Evolutionary conservation across 2,113 vertebrate species (phyloP).

Genomic region (Furnarius figulus): DNA sequence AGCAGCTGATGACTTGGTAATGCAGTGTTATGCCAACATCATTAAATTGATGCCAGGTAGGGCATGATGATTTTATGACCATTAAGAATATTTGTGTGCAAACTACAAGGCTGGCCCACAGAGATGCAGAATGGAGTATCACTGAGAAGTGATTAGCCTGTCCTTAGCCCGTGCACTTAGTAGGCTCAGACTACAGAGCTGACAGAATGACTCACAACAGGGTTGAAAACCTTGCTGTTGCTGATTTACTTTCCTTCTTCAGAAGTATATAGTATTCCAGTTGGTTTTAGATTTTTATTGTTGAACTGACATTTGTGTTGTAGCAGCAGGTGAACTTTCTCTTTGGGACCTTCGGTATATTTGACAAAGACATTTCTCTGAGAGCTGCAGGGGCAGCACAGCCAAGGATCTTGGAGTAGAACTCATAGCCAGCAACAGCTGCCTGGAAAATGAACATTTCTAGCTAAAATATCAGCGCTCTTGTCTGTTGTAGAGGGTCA

Average conservation of each 20-base stretch:
- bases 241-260: neutral
- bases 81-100: neutral
- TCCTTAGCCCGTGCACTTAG: rapidly evolving
- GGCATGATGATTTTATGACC: neutral
- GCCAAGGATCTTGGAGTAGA: neutral
- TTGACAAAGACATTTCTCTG: neutral
- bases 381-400: neutral
- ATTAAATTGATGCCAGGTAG: neutral
- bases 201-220: neutral
- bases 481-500: neutral
- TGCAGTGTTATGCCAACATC: neutral
- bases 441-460: neutral
- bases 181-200: neutral
- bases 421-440: neutral
- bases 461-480: neutral
- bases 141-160: neutral
- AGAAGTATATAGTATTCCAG: neutral
- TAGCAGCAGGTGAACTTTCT: neutral
- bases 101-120: neutral
- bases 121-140: neutral
- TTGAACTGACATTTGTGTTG: neutral
- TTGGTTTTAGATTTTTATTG: neutral
- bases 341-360: neutral
- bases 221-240: neutral
- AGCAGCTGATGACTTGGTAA: neutral